A percentile compares a stretch with the other conserved stretches of the same genome.
Conservation (phyloP, 2,113 vertebrate species). For the Natator depressus region DNA sequence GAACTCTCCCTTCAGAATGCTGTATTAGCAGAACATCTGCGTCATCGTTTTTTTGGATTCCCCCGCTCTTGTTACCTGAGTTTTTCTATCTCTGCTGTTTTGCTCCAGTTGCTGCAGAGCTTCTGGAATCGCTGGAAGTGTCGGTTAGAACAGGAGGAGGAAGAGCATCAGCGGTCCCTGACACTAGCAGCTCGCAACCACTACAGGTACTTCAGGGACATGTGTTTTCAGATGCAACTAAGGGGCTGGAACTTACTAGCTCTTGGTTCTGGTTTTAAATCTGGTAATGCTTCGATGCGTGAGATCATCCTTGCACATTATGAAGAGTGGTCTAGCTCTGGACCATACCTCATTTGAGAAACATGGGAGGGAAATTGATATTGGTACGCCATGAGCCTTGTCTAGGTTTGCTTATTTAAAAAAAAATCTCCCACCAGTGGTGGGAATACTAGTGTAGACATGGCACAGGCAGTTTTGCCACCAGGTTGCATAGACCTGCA, state of each 20-base stretch:
- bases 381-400: neutral
- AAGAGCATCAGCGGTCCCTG: constrained; percentile 70
- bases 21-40: neutral
- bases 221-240: neutral
- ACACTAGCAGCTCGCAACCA: constrained; percentile 65
- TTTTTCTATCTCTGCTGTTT: neutral
- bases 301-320: neutral
- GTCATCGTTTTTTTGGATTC: neutral
- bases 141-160: constrained; percentile 83
- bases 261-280: neutral
- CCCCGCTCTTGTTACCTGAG: neutral
- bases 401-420: neutral
- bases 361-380: neutral
- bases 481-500: neutral
- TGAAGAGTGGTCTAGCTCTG: neutral
- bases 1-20: neutral
- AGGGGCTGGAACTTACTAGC: neutral
- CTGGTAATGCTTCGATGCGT: neutral
- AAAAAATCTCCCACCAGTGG: neutral
- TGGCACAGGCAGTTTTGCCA: neutral
- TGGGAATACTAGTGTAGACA: neutral
- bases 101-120: constrained; percentile 77
- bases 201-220: constrained; percentile 77
- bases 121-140: constrained; percentile 86
- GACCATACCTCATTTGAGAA: neutral